phyloP scores from a whole-genome alignment of 1,140 invertebrate genomes.

The Hypsibius dujardini region DNA sequence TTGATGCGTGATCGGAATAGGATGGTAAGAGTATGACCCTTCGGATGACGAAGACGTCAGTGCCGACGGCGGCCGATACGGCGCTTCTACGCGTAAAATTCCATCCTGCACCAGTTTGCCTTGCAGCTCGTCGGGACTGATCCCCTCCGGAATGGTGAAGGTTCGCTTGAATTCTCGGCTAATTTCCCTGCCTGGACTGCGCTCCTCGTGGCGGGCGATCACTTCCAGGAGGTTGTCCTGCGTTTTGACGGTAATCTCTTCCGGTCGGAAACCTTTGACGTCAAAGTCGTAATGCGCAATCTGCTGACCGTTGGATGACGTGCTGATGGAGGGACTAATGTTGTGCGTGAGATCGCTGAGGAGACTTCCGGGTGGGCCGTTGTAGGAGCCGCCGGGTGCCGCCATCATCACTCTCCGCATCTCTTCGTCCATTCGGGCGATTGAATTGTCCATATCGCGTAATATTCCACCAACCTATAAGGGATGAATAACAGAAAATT shows the following conservation, averaged over 20 bases:
- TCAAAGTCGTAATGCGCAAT: slow-evolving; percentile 25
- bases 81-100: slow-evolving; percentile 1
- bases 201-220: background rate
- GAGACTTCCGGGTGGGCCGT: background rate
- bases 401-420: background rate
- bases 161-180: background rate
- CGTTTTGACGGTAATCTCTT: slow-evolving; percentile 37
- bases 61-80: background rate
- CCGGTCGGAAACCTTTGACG: slow-evolving; percentile 36
- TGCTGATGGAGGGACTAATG: background rate
- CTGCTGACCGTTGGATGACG: background rate
- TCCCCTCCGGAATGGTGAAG: slow-evolving; percentile 3
- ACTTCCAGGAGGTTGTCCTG: slow-evolving; percentile 27
- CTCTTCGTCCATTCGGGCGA: slow-evolving; percentile 11
- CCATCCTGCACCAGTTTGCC: background rate
- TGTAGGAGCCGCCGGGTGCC: background rate
- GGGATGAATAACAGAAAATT: too few species aligned
- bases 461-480: background rate
- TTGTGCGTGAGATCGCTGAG: background rate
- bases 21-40: too few species aligned
- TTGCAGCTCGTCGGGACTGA: background rate
- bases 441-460: background rate
- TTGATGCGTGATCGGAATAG: background rate
- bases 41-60: background rate
- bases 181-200: background rate